phyloP scores from a whole-genome alignment of 1,140 invertebrate species.

The Conus ventricosus region DNA sequence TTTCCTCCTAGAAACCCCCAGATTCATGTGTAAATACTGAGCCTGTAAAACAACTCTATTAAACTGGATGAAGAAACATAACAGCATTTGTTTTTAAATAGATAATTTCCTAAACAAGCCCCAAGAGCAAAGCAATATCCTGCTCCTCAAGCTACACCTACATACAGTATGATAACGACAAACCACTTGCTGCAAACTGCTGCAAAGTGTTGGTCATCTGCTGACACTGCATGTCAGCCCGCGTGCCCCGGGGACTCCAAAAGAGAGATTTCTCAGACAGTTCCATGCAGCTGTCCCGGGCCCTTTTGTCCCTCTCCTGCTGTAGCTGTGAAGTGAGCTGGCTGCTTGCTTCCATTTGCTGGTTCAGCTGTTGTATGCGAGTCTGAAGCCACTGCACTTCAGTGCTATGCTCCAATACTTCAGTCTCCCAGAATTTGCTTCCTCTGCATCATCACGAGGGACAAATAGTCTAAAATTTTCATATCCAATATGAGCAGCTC shows the following conservation, averaged over 20 bases:
- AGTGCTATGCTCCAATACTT: neutral
- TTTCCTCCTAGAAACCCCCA: too few relatives aligned
- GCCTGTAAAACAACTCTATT: too few relatives aligned
- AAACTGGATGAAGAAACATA: too few relatives aligned
- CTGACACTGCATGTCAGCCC: neutral
- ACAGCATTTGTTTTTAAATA: too few relatives aligned
- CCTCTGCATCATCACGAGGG: neutral
- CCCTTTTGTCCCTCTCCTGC: slow-evolving; percentile 27
- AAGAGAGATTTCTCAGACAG: too few relatives aligned
- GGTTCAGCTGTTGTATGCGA: slow-evolving; percentile 29
- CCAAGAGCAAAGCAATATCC: too few relatives aligned
- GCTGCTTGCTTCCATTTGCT: slow-evolving; percentile 8
- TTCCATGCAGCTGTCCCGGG: neutral
- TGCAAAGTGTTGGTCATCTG: slow-evolving; percentile 32
- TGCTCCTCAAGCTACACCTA: too few relatives aligned
- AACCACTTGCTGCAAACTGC: neutral
- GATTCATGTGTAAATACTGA: too few relatives aligned
- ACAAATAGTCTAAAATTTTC: neutral
- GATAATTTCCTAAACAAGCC: too few relatives aligned
- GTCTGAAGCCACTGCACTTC: slow-evolving; percentile 26
- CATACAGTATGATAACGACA: too few relatives aligned
- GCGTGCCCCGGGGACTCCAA: too few relatives aligned
- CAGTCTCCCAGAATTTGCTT: slow-evolving; percentile 2
- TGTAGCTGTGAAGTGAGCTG: slow-evolving; percentile 26
- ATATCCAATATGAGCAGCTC: neutral